These are phyloP conservation scores for Phallusia fumigata DNA, from an alignment of 23 tunicate species.

Conservation along the genomic window DNA sequence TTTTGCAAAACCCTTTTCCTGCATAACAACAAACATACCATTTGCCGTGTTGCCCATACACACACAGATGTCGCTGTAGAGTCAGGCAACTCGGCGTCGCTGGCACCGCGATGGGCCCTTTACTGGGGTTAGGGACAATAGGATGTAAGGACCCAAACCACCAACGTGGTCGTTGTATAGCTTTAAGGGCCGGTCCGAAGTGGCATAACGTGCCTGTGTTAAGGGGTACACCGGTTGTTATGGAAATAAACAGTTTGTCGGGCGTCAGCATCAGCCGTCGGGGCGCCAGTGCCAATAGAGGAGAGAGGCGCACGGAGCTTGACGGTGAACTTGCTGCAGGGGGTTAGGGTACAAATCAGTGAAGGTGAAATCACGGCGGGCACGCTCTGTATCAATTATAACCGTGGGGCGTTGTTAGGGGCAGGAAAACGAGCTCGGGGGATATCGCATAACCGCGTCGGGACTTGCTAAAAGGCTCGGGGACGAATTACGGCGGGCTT, in stretches of 20 bases:
- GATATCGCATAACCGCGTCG: conserved; percentile 4
- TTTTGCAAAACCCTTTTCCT: not conserved
- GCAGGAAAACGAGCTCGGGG: not conserved
- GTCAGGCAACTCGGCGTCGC: too few relatives aligned
- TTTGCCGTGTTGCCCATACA: conserved; percentile 7
- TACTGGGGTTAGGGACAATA: too few relatives aligned
- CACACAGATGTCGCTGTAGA: conserved; percentile 5
- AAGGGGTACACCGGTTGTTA: not conserved
- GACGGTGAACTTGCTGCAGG: not conserved
- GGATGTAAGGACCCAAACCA: too few relatives aligned
- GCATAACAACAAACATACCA: not conserved
- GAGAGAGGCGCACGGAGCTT: not conserved
- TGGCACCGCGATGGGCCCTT: too few relatives aligned
- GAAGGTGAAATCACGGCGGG: conserved; percentile 10
- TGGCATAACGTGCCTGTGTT: not conserved
- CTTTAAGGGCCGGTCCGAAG: not conserved
- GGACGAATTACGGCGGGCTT: conserved; percentile 1
- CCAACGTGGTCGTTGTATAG: not conserved
- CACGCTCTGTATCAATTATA: not conserved
- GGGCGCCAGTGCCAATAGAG: not conserved
- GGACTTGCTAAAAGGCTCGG: not conserved
- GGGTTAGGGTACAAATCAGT: conserved; percentile 12
- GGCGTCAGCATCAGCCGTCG: not conserved
- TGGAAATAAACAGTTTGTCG: conserved; percentile 7
- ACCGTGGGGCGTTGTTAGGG: conserved; percentile 3